Evolutionary conservation across 1,140 invertebrate species (phyloP), one percentile per base, ranked within the genome.

Genomic region (Psilanteris sp.): DNA sequence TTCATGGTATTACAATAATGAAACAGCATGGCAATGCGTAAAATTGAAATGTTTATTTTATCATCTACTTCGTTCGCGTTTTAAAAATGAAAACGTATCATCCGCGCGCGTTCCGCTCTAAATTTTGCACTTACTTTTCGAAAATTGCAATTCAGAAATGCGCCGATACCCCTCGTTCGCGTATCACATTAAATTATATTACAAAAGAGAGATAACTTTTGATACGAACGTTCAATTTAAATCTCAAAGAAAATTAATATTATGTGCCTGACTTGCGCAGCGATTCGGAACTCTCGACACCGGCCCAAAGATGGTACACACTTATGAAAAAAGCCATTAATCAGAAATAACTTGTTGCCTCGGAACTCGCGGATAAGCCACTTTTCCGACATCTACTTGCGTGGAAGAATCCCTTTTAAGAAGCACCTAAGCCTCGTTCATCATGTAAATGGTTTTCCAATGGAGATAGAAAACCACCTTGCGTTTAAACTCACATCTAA

Each of bases 391-490:
- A 71, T 67, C 54, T 62, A 67, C 66, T 71, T 50, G 66, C 61
- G 39, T 46, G 74, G 46, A 77, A 68, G 61, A 77, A 67, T 77
- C 67, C 54, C 74, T 70, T 77, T 67, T 77, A 71, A 67, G 61
- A 66, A 55, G 50, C 32, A 31, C 46, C 67, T 77, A 67, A 77
- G 67, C 48, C 74, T 62, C 74, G 74, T 77, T 77, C 67, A 77
- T 72, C 75, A 77, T 77, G 67, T 68, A 77, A 77, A 77, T 77
- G 75, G 75, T 77, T 72, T 77, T 77, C 62, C 67, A 77, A 77
- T 77, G 75, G 75, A 77, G 67, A 72, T 66, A 55, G 75, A 72
- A 77, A 77, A 55, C 62, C 66, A 66, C 59, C 64, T 76, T 64
- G 39, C 61, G 57, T 39, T 64, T 50, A 74, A 59, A 59, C 13